A percentile compares a stretch with the other conserved stretches of the same genome.
These are phyloP conservation scores for Marisa cornuarietis DNA, from an alignment of 1,140 invertebrate genomes.

Conservation along the genomic window DNA sequence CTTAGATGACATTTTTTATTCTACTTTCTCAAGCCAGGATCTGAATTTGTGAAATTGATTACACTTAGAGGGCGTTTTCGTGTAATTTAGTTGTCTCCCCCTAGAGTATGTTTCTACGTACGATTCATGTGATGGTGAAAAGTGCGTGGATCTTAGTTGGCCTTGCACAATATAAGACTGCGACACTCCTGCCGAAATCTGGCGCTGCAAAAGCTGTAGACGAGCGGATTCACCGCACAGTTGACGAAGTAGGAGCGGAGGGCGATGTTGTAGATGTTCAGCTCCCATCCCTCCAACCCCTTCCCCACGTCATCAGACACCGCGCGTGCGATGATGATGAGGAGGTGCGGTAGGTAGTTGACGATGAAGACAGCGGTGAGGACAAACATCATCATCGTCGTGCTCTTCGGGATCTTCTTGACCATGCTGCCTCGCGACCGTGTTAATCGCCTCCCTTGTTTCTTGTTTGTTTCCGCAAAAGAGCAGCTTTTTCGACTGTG, in stretches of 20 bases:
- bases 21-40: too few species aligned
- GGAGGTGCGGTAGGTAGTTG: slow-evolving; percentile 55
- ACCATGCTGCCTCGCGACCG: neutral
- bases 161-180: neutral
- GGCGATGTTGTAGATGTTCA: slow-evolving; percentile 51
- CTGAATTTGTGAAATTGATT: too few species aligned
- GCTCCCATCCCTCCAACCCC: slow-evolving; percentile 17
- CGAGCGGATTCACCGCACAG: slow-evolving; percentile 50
- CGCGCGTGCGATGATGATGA: slow-evolving; percentile 43
- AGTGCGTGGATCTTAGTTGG: too few species aligned
- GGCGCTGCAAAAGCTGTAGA: slow-evolving; percentile 57
- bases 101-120: too few species aligned
- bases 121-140: too few species aligned
- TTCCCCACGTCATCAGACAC: slow-evolving; percentile 34
- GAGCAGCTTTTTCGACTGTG: too few species aligned
- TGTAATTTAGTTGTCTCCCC: too few species aligned
- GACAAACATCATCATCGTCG: slow-evolving; percentile 51
- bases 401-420: slow-evolving; percentile 31
- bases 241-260: slow-evolving; percentile 57
- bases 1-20: too few species aligned
- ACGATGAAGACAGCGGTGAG: slow-evolving; percentile 55
- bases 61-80: too few species aligned
- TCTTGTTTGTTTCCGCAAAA: too few species aligned
- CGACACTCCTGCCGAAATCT: slow-evolving; percentile 48
- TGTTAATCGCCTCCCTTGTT: too few species aligned